These are phyloP conservation scores for Euleptes europaea DNA, from an alignment of 2,113 vertebrate species.

Conservation along the genomic window DNA sequence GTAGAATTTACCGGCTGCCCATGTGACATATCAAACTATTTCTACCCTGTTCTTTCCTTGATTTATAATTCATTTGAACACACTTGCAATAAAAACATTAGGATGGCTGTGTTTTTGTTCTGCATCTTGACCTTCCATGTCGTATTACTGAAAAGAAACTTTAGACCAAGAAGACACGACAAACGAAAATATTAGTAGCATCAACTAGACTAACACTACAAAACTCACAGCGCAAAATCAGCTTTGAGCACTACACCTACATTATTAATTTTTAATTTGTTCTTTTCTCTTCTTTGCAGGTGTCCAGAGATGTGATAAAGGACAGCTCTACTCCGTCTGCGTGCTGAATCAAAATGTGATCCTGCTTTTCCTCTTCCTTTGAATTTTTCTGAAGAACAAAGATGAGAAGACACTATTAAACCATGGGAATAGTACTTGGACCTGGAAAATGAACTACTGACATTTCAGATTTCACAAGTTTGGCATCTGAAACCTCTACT, in stretches of 20 bases:
- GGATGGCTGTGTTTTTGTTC: conserved; percentile 34
- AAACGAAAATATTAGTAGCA: conserved; percentile 3
- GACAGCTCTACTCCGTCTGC: conserved; percentile 88
- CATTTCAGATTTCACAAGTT: conserved; percentile 7
- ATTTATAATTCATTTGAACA: conserved; percentile 13
- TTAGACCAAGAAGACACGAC: conserved; percentile 5
- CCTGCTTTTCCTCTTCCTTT: conserved; percentile 87
- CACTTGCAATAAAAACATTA: conserved; percentile 3
- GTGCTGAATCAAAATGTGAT: conserved; percentile 86
- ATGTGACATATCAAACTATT: neutral
- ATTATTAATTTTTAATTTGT: conserved; percentile 98
- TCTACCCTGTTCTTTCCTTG: neutral
- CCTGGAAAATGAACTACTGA: conserved; percentile 9
- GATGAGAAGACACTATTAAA: conserved; percentile 48
- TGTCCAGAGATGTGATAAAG: conserved; percentile 98
- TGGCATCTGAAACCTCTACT: neutral
- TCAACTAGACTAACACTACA: conserved; percentile 26
- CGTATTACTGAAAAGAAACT: conserved; percentile 33
- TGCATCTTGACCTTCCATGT: conserved; percentile 43
- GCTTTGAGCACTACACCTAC: conserved; percentile 71
- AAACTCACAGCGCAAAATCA: neutral
- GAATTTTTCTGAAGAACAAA: conserved; percentile 82
- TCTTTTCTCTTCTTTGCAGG: conserved; percentile 92
- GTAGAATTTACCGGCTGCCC: neutral
- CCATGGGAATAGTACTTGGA: conserved; percentile 28